Evolutionary conservation across 2,113 vertebrate genomes (phyloP).

Genomic region (Cyanistes caeruleus): DNA sequence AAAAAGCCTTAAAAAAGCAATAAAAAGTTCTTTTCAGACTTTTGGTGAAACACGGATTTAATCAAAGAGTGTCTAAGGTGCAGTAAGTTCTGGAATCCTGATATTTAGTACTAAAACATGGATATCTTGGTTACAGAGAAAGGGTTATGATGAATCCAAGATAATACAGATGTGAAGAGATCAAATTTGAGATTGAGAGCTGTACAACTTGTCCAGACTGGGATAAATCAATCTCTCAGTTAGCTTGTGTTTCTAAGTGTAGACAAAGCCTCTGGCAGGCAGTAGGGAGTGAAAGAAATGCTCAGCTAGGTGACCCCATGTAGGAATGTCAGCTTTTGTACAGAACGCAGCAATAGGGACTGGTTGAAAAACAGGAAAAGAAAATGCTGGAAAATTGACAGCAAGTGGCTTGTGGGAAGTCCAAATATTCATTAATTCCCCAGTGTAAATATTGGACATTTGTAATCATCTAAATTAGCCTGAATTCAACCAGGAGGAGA

Average conservation of each 20-base stretch:
- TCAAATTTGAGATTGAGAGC: neutral
- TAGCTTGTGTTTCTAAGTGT: neutral
- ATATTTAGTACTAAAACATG: neutral
- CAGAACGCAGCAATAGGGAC: neutral
- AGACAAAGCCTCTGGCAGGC: neutral
- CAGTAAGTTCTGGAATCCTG: neutral
- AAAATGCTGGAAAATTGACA: neutral
- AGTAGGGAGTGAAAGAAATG: neutral
- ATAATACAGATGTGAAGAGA: neutral
- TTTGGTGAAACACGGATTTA: neutral
- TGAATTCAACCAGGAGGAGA: neutral
- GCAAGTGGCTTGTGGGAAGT: neutral
- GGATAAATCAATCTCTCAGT: slow-evolving; percentile 24
- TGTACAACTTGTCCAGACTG: neutral
- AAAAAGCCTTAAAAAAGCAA: neutral
- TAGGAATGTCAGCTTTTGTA: neutral
- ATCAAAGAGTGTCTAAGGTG: neutral
- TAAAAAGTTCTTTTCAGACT: neutral
- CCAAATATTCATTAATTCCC: neutral
- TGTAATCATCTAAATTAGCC: neutral
- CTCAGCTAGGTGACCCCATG: neutral
- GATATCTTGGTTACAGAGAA: neutral
- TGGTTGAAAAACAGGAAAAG: neutral
- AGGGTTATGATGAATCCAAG: neutral
- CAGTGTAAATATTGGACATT: neutral